These are phyloP conservation scores for Idaea biselata DNA, from an alignment of 2,888 invertebrate genomes.

Conservation along the genomic window DNA sequence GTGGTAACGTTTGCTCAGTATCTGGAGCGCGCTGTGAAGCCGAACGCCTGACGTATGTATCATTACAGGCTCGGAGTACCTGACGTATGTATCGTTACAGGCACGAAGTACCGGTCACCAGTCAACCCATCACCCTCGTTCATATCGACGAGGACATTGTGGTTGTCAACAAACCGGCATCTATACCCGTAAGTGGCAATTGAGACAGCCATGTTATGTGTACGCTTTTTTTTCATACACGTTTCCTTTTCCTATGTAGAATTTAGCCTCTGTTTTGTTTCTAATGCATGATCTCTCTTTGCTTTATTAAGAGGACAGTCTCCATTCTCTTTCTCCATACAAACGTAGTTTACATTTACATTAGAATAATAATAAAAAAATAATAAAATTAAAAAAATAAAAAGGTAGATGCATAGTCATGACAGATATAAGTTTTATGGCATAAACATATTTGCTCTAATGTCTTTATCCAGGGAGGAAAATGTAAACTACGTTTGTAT, in stretches of 20 bases:
- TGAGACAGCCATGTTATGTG: constrained; percentile 87
- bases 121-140: constrained; percentile 97
- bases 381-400: too few species aligned
- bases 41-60: constrained; percentile 71
- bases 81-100: constrained; percentile 83
- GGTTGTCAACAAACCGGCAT: constrained; percentile 99
- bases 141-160: constrained; percentile 99
- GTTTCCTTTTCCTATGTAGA: constrained; percentile 21
- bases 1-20: constrained; percentile 18
- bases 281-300: neutral
- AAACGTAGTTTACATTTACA: too few species aligned
- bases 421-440: too few species aligned
- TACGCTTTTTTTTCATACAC: constrained; percentile 84
- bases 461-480: too few species aligned
- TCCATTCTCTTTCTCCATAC: too few species aligned
- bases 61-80: constrained; percentile 98
- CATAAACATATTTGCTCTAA: too few species aligned
- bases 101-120: constrained; percentile 99
- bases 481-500: too few species aligned
- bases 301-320: too few species aligned
- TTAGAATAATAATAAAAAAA: too few species aligned
- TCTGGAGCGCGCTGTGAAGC: constrained; percentile 19
- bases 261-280: neutral
- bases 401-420: too few species aligned
- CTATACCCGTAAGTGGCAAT: constrained; percentile 98